These are phyloP conservation scores for Philopotamus ludificatus DNA, from an alignment of 1,140 invertebrate species.

Conservation along the genomic window DNA sequence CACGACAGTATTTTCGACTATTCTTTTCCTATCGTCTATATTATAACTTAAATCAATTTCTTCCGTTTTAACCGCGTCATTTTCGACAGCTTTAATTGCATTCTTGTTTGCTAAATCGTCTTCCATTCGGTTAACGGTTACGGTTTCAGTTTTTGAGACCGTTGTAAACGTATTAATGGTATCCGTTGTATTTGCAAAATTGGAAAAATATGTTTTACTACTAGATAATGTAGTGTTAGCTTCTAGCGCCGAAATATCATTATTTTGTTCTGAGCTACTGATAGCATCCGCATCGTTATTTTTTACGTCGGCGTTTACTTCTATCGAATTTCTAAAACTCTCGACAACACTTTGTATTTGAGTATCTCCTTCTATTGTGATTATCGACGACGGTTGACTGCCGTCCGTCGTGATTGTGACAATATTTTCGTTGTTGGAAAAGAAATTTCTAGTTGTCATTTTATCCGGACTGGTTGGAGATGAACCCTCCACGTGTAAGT, in stretches of 20 bases:
- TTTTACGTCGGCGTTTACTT: slow-evolving; percentile 51
- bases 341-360: slow-evolving; percentile 40
- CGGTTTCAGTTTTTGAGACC: slow-evolving; percentile 35
- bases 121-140: slow-evolving; percentile 54
- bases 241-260: slow-evolving; percentile 37
- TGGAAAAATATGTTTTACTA: slow-evolving; percentile 33
- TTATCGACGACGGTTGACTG: slow-evolving; percentile 43
- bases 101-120: slow-evolving; percentile 45
- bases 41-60: too few relatives aligned
- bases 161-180: slow-evolving; percentile 10
- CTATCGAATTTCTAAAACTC: slow-evolving; percentile 51
- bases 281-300: slow-evolving; percentile 32
- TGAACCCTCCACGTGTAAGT: slow-evolving; percentile 30
- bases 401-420: slow-evolving; percentile 51
- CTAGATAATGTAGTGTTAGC: background rate
- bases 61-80: slow-evolving; percentile 37
- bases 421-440: slow-evolving; percentile 44
- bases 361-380: slow-evolving; percentile 40
- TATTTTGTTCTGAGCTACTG: slow-evolving; percentile 27
- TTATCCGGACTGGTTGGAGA: slow-evolving; percentile 28
- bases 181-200: slow-evolving; percentile 8
- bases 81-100: background rate
- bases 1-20: too few relatives aligned
- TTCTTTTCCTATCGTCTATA: too few relatives aligned
- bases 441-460: slow-evolving; percentile 29